These are phyloP conservation scores for Syngnathus rostellatus DNA, from an alignment of 2,797 vertebrate species.

Conservation along the genomic window DNA sequence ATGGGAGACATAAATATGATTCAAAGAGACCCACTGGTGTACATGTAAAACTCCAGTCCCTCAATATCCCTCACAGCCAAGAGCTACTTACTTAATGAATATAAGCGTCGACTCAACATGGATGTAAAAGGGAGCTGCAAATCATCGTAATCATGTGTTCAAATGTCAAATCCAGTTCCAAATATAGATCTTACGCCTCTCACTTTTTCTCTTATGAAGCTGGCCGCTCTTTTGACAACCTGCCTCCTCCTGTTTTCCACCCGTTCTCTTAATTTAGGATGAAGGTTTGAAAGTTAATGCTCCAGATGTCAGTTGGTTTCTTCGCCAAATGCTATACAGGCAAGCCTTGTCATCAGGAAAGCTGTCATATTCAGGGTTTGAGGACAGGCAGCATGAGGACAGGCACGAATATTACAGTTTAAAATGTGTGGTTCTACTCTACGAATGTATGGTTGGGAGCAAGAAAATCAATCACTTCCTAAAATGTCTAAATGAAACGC, in stretches of 20 bases:
- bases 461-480: conserved; percentile 17
- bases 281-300: conserved; percentile 46
- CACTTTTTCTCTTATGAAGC: neutral
- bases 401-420: conserved; percentile 1
- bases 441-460: neutral
- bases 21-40: conserved; percentile 55
- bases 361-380: conserved; percentile 30
- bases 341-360: conserved; percentile 25
- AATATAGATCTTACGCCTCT: conserved; percentile 13
- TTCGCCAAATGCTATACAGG: conserved; percentile 25
- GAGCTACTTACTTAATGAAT: conserved; percentile 22
- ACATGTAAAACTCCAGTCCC: conserved; percentile 56
- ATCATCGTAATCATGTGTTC: conserved; percentile 29
- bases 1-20: conserved; percentile 58
- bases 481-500: conserved; percentile 21
- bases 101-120: neutral
- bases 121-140: neutral
- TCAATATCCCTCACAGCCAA: conserved; percentile 22
- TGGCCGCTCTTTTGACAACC: conserved; percentile 9
- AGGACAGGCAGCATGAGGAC: conserved; percentile 16
- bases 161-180: conserved; percentile 32
- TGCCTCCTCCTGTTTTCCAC: conserved; percentile 27
- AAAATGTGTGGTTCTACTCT: neutral
- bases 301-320: conserved; percentile 36
- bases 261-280: conserved; percentile 30